Base-by-base conservation (phyloP, 2,797 vertebrate species). In the Atherinosoma microstoma region DNA sequence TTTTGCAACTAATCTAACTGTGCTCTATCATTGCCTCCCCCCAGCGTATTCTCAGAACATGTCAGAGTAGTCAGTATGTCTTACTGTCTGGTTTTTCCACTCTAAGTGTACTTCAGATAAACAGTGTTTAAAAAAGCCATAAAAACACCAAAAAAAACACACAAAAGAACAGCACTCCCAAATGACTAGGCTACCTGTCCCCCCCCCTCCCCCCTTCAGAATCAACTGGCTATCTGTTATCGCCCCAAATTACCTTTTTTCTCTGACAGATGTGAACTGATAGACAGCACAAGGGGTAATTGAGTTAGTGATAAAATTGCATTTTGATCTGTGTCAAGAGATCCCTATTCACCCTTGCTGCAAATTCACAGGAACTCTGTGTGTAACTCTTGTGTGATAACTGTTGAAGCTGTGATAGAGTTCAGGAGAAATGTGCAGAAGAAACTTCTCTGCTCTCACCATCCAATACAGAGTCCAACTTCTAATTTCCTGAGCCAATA, bases 401-500 rank as follows among this genome's bases (percentile, higher is more conserved):
- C 54, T 63, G 78, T 69, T 70, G 30, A 62, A 75, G 53, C 68
- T 77, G 68, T 58, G 53, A 60, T 58, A 70, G 61, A 76, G 76
- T 67, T 58, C 67, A 60, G 36, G 53, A 76, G 56, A 75, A 78
- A 68, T 76, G 22, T 67, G 59, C 66, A 66, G 59, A 30, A 45
- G 61, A 82, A 67, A 69, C 5, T 20, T 5, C 32, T 64, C 51
- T 29, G 29, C 56, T 73, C 57, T 64, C 34, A 73, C 65, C 56
- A 56, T 61, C 22, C 45, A 85, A 60, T 58, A 73, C 72, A 58
- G 27, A 71, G 40, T 51, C 30, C 56, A 66, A 30, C 67, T 64
- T 76, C 65, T 70, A 60, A 81, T 84, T 85, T 81, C 69, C 65
- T 73, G 64, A 69, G 57, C 45, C 78, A 80, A 84, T 73, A 70